These are phyloP conservation scores for Morpho deidamia DNA, from an alignment of 2,888 invertebrate species.

Conservation along the genomic window DNA sequence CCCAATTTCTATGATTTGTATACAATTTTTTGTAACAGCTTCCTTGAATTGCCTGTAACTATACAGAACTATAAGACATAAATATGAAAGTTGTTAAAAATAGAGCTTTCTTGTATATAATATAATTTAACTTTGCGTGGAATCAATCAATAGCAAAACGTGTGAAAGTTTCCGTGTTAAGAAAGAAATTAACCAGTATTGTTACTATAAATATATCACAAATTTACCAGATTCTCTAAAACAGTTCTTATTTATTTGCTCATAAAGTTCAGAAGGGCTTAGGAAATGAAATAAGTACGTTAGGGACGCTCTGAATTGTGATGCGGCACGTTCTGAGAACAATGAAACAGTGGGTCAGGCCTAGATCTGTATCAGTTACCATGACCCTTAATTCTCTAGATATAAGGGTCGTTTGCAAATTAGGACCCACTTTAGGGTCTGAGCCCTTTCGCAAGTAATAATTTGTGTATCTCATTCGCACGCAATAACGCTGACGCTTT, in stretches of 20 bases:
- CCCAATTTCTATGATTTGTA: no score
- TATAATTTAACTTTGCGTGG: no score
- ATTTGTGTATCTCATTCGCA: slow-evolving; percentile 18
- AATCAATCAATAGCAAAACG: not conserved
- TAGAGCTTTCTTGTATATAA: no score
- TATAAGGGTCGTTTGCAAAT: slow-evolving; percentile 9
- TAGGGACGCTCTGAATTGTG: slow-evolving; percentile 17
- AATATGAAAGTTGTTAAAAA: no score
- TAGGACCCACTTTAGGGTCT: slow-evolving; percentile 8
- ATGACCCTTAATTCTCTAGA: not conserved
- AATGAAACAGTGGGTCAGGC: slow-evolving; percentile 11
- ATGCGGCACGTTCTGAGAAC: slow-evolving; percentile 18
- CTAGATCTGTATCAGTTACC: slow-evolving; percentile 10
- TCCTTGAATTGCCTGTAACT: no score
- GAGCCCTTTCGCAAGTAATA: slow-evolving; percentile 20
- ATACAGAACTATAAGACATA: no score
- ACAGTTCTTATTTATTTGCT: not conserved
- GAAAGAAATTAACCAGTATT: slow-evolving; percentile 16
- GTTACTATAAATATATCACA: slow-evolving; percentile 13
- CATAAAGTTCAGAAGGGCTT: not conserved
- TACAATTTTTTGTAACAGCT: no score
- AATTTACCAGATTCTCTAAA: not conserved
- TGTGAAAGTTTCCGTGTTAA: slow-evolving; percentile 16
- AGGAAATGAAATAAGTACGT: not conserved
- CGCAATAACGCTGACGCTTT: slow-evolving; percentile 12